Conservation (phyloP, 1,140 invertebrate genomes). For the Leptinotarsa defecta region DNA sequence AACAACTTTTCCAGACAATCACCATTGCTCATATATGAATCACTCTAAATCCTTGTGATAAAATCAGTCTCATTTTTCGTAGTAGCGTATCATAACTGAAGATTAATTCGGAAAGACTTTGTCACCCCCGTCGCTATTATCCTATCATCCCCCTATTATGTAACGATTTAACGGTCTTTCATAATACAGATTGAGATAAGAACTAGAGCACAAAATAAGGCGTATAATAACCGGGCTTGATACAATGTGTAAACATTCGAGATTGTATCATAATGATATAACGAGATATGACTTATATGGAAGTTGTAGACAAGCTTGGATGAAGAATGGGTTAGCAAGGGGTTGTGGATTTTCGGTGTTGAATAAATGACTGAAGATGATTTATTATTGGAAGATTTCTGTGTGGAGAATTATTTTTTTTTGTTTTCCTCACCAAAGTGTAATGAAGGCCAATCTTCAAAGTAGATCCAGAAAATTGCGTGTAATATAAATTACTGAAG, state of each 20-base stretch:
- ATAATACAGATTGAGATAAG: slow-evolving; percentile 30
- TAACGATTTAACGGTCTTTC: slow-evolving; percentile 36
- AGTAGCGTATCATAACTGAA: slow-evolving; percentile 5
- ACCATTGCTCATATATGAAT: no score
- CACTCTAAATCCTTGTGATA: no score
- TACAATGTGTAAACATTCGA: slow-evolving; percentile 29
- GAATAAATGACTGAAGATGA: no score
- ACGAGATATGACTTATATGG: slow-evolving; percentile 14
- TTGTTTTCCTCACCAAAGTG: no score
- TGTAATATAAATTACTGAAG: no score
- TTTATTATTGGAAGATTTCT: no score
- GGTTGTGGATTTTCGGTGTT: no score
- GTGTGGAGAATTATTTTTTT: no score
- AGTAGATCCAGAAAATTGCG: no score
- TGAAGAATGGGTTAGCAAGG: neutral
- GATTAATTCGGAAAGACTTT: slow-evolving; percentile 12
- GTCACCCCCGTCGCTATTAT: neutral
- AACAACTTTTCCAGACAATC: no score
- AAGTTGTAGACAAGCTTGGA: neutral
- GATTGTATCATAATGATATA: slow-evolving; percentile 12
- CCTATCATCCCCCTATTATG: slow-evolving; percentile 31
- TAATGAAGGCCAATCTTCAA: no score
- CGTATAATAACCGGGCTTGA: slow-evolving; percentile 28
- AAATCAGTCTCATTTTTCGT: neutral
- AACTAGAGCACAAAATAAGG: slow-evolving; percentile 17